A percentile compares a stretch with the other conserved stretches of the same genome.
These are phyloP conservation scores for Callyntrura sp. DNA, from an alignment of 2,888 invertebrate species.

Conservation along the genomic window DNA sequence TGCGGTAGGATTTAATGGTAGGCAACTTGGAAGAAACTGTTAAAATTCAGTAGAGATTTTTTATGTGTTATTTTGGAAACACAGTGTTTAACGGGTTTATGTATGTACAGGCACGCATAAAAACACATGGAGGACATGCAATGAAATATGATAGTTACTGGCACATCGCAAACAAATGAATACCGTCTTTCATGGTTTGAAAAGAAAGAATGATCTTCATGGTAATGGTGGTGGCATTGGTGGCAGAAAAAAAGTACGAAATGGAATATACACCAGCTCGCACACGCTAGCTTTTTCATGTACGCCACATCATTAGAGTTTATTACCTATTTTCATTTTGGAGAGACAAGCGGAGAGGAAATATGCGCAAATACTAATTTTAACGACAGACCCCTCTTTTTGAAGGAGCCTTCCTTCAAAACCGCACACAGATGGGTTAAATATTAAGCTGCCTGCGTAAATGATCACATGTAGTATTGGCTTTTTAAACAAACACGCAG, in stretches of 20 bases:
- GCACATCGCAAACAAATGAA: conserved; percentile 70
- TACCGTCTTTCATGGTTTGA: conserved; percentile 63
- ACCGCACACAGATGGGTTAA: conserved; percentile 61
- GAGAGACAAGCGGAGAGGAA: conserved; percentile 2
- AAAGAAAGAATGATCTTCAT: conserved; percentile 32
- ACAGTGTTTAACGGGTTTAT: not conserved
- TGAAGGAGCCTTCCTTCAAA: not conserved
- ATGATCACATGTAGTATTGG: conserved; percentile 6
- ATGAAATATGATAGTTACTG: conserved; percentile 74
- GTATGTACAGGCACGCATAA: not conserved
- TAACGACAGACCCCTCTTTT: not conserved
- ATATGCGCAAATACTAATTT: conserved; percentile 24
- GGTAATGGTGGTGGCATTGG: not conserved
- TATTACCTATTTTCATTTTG: conserved; percentile 13
- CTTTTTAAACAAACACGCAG: conserved; percentile 63
- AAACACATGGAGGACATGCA: conserved; percentile 54
- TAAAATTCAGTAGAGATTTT: conserved; percentile 24
- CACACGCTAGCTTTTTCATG: conserved; percentile 42
- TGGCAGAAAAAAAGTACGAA: not conserved
- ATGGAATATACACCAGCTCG: conserved; percentile 7
- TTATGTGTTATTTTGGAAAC: conserved; percentile 32
- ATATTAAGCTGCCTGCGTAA: conserved; percentile 22
- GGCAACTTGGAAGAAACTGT: conserved; percentile 37
- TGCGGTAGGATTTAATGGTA: not conserved
- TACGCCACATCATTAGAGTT: conserved; percentile 47